These are phyloP conservation scores for Strigamia transsilvanica DNA, from an alignment of 2,888 invertebrate species.

Conservation along the genomic window DNA sequence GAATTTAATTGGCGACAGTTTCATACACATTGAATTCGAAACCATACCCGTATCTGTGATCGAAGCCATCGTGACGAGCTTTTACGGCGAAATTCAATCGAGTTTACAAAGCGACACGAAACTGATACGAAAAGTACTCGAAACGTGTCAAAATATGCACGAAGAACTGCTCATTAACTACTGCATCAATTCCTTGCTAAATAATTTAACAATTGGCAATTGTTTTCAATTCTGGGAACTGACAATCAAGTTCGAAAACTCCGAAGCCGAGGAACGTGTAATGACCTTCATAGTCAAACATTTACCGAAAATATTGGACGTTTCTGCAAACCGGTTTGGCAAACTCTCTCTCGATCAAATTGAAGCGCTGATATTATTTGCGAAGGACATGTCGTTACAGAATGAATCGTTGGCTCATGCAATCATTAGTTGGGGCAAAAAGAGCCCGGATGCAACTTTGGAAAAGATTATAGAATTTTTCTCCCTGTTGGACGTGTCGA, in stretches of 20 bases:
- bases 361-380: not conserved
- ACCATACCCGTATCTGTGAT: conserved; percentile 4
- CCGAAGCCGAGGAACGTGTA: not conserved
- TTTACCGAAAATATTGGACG: not conserved
- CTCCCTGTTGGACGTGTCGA: not conserved
- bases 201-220: not conserved
- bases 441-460: not conserved
- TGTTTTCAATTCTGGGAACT: not conserved
- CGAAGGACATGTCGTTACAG: not conserved
- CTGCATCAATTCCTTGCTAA: conserved; percentile 6
- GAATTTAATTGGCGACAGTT: not conserved
- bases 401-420: not conserved
- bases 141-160: conserved; percentile 17
- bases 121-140: not conserved
- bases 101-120: not conserved
- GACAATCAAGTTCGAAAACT: not conserved
- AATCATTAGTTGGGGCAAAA: conserved; percentile 16
- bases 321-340: not conserved
- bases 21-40: conserved; percentile 12
- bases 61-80: conserved; percentile 11
- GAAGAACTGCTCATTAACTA: conserved; percentile 41
- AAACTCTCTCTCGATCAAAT: not conserved
- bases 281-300: not conserved
- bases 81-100: conserved; percentile 11
- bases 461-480: not conserved